Base-by-base conservation (phyloP, 2,888 invertebrate genomes). In the Drosophila eohydei region DNA sequence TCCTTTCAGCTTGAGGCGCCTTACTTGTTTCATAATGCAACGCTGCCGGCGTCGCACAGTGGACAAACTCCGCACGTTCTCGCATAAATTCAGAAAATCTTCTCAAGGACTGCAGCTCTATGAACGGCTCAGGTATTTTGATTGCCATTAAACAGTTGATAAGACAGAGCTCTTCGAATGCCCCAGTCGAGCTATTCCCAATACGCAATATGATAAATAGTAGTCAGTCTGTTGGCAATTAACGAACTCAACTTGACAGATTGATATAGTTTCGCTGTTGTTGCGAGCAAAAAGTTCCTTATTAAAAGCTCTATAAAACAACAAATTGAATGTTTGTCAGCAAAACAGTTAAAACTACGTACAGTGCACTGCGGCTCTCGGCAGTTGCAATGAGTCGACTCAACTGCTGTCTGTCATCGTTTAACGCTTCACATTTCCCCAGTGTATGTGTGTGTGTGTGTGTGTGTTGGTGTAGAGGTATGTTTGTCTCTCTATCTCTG, bases 21-120 rank as follows among this genome's bases (percentile, higher is more conserved):
- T 51, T 38, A 74, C 83, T 81, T 69, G 67, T 67, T 74, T 81
- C 72, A 81, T 80, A 83, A 81, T 81, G 80, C 83, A 61, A 67
- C 38, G 69, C 81, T 79, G 59, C 60, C 60, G 61, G 30, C 32
- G 9, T 32, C 30, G 21, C 32, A 56, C 55, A 2, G 41, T 56
- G 43, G 43, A 5, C 3, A 32, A 14, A 32, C 1, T 34, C 8
- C 0, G 4, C 30, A 41, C 32, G 9, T 34, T 32, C 8, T 1
- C 12, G 5, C 21, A 14, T n/a, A 43, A 44, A 32, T 11, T 40
- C 12, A 2, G 4, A 3, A 40, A 4, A 38, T 34, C 30, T 32
- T 6, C 30, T 32, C 3, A 14, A 14, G 26, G 6, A 12, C 12
- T 44, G 1, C 21, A 6, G 12, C 43, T 43, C 5, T 34, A 9